Evolutionary conservation across 2,113 vertebrate species (phyloP).

Genomic region (Thamnaconus septentrionalis): DNA sequence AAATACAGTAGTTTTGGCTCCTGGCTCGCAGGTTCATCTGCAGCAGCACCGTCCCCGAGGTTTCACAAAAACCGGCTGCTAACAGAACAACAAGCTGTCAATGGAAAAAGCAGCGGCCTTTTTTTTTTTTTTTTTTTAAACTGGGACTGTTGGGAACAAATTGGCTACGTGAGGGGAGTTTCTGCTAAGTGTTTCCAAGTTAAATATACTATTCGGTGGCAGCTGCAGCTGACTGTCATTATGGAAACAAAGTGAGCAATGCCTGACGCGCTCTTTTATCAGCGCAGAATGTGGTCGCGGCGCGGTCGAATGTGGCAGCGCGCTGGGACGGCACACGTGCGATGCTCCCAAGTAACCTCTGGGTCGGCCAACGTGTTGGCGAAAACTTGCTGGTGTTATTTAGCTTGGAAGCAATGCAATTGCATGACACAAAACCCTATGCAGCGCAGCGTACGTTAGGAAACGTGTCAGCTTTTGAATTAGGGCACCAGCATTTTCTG

Average conservation of each 20-base stretch:
- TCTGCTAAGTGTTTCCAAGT: slow-evolving; percentile 42
- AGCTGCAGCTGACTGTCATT: slow-evolving; percentile 40
- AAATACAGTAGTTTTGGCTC: not conserved
- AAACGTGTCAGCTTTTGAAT: not conserved
- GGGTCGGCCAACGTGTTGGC: slow-evolving; percentile 30
- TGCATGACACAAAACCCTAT: not conserved
- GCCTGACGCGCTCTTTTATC: slow-evolving; percentile 49
- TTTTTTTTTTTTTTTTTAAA: slow-evolving; percentile 28
- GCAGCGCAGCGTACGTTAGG: slow-evolving; percentile 22
- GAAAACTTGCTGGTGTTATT: slow-evolving; percentile 31
- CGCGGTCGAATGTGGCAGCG: slow-evolving; percentile 13
- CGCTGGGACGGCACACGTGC: slow-evolving; percentile 17
- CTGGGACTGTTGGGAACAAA: slow-evolving; percentile 38
- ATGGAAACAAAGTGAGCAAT: slow-evolving; percentile 53
- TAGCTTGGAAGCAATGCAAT: not conserved
- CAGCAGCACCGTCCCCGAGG: too few species aligned
- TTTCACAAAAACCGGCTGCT: not conserved
- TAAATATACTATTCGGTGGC: slow-evolving; percentile 57
- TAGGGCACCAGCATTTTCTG: too few species aligned
- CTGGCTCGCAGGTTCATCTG: not conserved
- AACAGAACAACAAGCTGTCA: slow-evolving; percentile 37
- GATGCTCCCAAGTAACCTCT: not conserved
- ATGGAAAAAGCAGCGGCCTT: slow-evolving; percentile 46
- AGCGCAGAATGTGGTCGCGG: slow-evolving; percentile 41
- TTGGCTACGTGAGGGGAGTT: slow-evolving; percentile 49